Conservation (phyloP, 1,140 invertebrate species). For the Eriocheir sinensis region DNA sequence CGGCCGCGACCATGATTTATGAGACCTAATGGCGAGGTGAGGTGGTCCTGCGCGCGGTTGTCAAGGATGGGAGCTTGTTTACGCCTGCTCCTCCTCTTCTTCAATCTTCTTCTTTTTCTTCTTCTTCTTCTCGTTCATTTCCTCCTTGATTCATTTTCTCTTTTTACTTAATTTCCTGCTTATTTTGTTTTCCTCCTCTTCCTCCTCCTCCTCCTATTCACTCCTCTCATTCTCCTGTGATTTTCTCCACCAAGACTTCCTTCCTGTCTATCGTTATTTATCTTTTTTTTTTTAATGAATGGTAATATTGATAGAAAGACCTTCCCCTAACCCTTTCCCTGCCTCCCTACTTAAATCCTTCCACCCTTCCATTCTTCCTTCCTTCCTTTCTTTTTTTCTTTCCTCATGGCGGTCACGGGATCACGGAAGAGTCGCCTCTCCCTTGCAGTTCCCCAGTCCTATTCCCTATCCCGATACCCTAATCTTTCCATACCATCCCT, state of each 20-base stretch:
- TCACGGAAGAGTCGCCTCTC: too few species aligned
- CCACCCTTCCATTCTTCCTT: neutral
- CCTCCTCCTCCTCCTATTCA: too few species aligned
- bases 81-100: neutral
- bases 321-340: too few species aligned
- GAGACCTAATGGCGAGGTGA: slow-evolving; percentile 56
- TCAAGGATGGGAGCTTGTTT: slow-evolving; percentile 35
- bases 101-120: neutral
- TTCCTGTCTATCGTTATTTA: neutral
- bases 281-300: neutral
- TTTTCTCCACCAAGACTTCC: too few species aligned
- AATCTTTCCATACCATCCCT: neutral
- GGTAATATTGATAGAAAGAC: too few species aligned
- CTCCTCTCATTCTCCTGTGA: neutral
- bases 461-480: too few species aligned
- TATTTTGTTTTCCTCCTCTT: neutral
- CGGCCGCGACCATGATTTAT: slow-evolving; percentile 63
- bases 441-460: neutral
- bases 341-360: too few species aligned
- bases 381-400: neutral
- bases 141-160: too few species aligned
- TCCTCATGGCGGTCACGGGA: too few species aligned
- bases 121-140: too few species aligned
- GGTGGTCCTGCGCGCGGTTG: slow-evolving; percentile 30
- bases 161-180: neutral